Percentiles rank a stretch among this genome's conserved stretches.
Evolutionary conservation across 2,797 vertebrate genomes (phyloP).

Genomic region (Chelon labrosus): DNA sequence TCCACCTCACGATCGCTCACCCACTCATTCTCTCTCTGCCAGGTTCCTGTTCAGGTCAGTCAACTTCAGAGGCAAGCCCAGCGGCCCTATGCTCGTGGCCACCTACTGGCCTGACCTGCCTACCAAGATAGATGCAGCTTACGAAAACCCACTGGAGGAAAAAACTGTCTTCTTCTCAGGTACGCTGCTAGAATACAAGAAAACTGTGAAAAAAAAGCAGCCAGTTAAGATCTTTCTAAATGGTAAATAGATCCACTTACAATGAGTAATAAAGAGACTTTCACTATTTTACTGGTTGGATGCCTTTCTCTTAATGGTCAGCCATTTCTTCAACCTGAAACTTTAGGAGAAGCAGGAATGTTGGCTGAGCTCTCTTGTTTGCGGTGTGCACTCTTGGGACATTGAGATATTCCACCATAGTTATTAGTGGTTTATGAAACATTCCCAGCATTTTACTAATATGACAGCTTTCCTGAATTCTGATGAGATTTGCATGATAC

Average conservation of each 20-base stretch:
- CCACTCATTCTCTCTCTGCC: slow-evolving; percentile 55
- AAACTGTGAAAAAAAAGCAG: slow-evolving; percentile 1
- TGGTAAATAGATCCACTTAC: slow-evolving; percentile 36
- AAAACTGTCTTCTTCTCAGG: slow-evolving; percentile 97
- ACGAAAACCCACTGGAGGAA: slow-evolving; percentile 94
- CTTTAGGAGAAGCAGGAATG: slow-evolving; percentile 61
- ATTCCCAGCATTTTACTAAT: slow-evolving; percentile 66
- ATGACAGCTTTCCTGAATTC: slow-evolving; percentile 57
- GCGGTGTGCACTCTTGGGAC: slow-evolving; percentile 42
- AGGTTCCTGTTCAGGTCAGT: slow-evolving; percentile 97
- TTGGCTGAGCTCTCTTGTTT: slow-evolving; percentile 53
- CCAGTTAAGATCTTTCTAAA: background rate
- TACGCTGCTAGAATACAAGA: slow-evolving; percentile 63
- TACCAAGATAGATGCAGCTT: slow-evolving; percentile 93
- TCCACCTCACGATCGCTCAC: slow-evolving; percentile 40
- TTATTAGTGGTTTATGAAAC: slow-evolving; percentile 74
- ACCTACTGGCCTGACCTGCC: slow-evolving; percentile 97
- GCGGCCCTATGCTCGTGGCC: slow-evolving; percentile 92
- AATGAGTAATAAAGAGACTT: slow-evolving; percentile 37
- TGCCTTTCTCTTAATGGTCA: slow-evolving; percentile 41
- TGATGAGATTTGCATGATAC: slow-evolving; percentile 43
- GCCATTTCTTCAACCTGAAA: slow-evolving; percentile 53
- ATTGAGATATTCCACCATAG: slow-evolving; percentile 54
- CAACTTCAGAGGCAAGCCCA: slow-evolving; percentile 90
- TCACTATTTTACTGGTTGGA: slow-evolving; percentile 36